Base-by-base conservation (phyloP, 2,888 invertebrate genomes). In the Therioaphis trifolii region DNA sequence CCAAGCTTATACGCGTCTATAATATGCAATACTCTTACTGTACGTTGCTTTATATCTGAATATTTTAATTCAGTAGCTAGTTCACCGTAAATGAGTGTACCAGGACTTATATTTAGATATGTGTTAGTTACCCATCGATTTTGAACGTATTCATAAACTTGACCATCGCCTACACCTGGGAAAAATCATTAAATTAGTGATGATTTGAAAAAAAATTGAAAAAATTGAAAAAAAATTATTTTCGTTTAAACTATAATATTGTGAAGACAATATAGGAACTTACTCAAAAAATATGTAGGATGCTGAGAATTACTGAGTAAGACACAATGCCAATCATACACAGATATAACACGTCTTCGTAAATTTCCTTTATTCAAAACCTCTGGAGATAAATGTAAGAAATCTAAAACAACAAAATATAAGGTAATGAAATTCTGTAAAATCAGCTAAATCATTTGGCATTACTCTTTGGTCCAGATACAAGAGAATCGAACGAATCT, bases 1-100 rank as follows among this genome's bases (percentile, higher is more conserved):
- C 94, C 95, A 40, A 96, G 89, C 85, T 92, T 90, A 86, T 91
- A 88, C 0, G 93, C 95, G 88, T 98, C 97, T 76, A 97, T 92
- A 18, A 97, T 90, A 87, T 93, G 97, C 46, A 98, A 88, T 0
- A 92, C 90, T 79, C 89, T 90, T 49, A 90, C 90, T 87, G 91
- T 91, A 71, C 90, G 89, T 87, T 93, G 92, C 24, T 90, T 90
- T 86, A 88, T 90, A 9, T 91, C 90, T 88, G 93, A 91, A 14
- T 93, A 93, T 85, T 89, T 89, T 72, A 91, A 89, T 88, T 95
- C 95, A 80, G 90, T 90, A 0, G 94, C 92, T 63, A 93, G 88
- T 89, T 95, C 95, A 0, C 92, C 95, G 87, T 92, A 94, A 49
- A 95, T 88, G 3, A 95, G 87, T 0, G 95, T 94, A 75, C 93